phyloP scores from a whole-genome alignment of 2,113 vertebrate genomes.

The Lagopus leucura region DNA sequence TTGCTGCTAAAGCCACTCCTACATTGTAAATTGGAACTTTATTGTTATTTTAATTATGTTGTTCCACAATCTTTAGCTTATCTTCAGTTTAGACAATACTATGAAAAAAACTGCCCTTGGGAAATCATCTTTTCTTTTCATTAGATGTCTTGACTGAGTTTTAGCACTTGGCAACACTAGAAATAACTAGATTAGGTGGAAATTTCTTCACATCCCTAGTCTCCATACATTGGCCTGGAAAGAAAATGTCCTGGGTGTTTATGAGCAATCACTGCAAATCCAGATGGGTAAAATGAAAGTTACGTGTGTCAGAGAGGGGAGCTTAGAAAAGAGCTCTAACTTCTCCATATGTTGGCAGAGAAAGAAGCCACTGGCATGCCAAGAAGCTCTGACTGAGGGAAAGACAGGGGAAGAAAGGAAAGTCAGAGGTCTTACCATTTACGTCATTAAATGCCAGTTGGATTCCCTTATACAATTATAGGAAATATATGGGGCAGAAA shows the following conservation, averaged over 20 bases:
- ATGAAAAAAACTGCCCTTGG: background rate
- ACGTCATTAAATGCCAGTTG: background rate
- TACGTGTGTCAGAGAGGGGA: background rate
- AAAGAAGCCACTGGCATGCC: background rate
- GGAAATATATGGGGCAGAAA: rapidly evolving
- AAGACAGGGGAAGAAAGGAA: background rate
- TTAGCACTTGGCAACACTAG: background rate
- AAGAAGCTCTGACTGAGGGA: background rate
- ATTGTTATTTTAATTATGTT: background rate
- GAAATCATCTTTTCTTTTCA: background rate
- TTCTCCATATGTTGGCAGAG: constrained; percentile 40
- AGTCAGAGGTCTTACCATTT: background rate
- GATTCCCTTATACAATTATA: background rate
- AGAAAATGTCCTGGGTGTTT: background rate
- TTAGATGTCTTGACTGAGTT: background rate
- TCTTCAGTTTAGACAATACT: background rate
- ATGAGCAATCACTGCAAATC: background rate
- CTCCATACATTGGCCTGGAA: background rate
- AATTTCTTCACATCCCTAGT: background rate
- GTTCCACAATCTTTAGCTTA: background rate
- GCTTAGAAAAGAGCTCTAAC: background rate
- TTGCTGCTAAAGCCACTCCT: background rate
- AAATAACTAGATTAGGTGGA: background rate
- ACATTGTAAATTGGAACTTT: background rate
- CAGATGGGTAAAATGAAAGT: constrained; percentile 15